A percentile compares a stretch with the other conserved stretches of the same genome.
Conservation (phyloP, 2,113 vertebrate species). For the Struthidea cinerea region DNA sequence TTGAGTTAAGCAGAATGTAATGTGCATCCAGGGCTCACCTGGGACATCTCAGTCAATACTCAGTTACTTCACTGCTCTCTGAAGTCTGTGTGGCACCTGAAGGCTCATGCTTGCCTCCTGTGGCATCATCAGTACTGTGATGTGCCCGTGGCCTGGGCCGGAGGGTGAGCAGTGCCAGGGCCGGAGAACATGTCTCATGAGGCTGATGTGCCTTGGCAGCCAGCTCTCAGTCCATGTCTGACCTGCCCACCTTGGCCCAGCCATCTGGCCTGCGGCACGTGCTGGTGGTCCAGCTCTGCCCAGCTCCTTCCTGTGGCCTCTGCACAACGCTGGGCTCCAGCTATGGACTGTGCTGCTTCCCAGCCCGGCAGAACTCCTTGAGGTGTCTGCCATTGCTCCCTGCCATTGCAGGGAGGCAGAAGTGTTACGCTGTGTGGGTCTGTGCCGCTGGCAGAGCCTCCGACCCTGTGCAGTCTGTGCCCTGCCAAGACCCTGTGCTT, state of each 20-base stretch:
- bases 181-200: accelerated
- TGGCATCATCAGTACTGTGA: accelerated
- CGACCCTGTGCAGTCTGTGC: background rate
- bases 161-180: background rate
- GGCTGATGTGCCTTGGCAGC: accelerated
- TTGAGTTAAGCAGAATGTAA: constrained; percentile 41
- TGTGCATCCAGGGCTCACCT: background rate
- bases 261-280: accelerated
- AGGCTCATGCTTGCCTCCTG: background rate
- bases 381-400: accelerated
- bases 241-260: background rate
- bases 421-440: accelerated
- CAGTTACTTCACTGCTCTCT: constrained; percentile 42
- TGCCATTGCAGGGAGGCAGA: background rate
- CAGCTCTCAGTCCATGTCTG: accelerated
- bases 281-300: background rate
- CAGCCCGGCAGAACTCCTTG: accelerated
- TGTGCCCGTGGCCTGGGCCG: accelerated
- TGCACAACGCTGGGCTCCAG: background rate
- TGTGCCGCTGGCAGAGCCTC: background rate
- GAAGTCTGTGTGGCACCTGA: background rate
- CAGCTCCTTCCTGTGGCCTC: accelerated
- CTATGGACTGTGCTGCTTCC: accelerated
- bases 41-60: constrained; percentile 52
- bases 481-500: background rate